Evolutionary conservation across 1,140 invertebrate genomes (phyloP).

Genomic region (Drosophila punjabiensis): DNA sequence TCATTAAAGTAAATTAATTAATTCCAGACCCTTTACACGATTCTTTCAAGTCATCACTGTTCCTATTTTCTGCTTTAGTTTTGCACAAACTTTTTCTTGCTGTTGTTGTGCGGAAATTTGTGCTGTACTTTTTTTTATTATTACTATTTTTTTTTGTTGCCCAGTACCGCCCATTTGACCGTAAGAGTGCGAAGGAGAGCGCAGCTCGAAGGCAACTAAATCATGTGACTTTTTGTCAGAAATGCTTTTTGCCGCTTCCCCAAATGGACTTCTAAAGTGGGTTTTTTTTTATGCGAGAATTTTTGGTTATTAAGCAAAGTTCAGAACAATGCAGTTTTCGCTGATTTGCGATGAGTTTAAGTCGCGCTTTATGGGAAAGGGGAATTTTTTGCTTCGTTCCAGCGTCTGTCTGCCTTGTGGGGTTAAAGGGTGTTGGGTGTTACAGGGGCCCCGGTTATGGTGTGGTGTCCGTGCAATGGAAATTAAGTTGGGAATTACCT

Average conservation of each 20-base stretch:
- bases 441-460: slow-evolving; percentile 8
- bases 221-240: slow-evolving; percentile 75
- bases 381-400: slow-evolving; percentile 14
- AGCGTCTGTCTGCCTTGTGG: background rate
- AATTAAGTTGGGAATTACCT: slow-evolving; percentile 45
- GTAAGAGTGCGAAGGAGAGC: slow-evolving; percentile 26
- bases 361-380: slow-evolving; percentile 41
- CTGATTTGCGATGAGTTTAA: slow-evolving; percentile 37
- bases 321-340: slow-evolving; percentile 73
- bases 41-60: slow-evolving; percentile 6
- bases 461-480: slow-evolving; percentile 23
- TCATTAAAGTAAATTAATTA: background rate
- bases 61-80: slow-evolving; percentile 44
- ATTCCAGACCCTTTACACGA: background rate
- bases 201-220: slow-evolving; percentile 62
- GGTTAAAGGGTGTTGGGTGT: slow-evolving; percentile 13
- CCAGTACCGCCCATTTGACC: slow-evolving; percentile 15
- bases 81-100: slow-evolving; percentile 57
- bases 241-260: slow-evolving; percentile 27
- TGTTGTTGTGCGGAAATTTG: slow-evolving; percentile 68
- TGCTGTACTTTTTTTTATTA: slow-evolving; percentile 47
- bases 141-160: slow-evolving; percentile 15
- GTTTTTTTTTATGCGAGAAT: slow-evolving; percentile 67
- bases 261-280: slow-evolving; percentile 41
- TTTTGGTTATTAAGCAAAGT: slow-evolving; percentile 69